Evolutionary conservation across 2,888 invertebrate genomes (phyloP).

Genomic region (Matsumyia berberina): DNA sequence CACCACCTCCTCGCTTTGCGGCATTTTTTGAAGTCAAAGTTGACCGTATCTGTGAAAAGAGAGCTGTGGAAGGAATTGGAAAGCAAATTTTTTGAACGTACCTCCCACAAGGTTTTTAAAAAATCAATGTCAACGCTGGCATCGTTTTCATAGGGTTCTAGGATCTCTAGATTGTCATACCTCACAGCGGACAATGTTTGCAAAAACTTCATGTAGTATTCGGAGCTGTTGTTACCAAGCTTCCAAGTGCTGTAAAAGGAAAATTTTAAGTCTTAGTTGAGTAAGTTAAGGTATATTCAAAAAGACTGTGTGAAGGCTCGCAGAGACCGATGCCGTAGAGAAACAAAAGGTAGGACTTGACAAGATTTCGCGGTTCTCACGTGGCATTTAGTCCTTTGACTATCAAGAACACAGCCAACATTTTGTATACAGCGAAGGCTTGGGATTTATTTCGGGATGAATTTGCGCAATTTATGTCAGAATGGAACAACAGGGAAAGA

Average conservation of each 20-base stretch:
- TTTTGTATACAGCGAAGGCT: no score
- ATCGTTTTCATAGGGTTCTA: slow-evolving; percentile 80
- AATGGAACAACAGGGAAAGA: no score
- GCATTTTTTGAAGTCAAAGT: slow-evolving; percentile 17
- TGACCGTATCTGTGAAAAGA: slow-evolving; percentile 25
- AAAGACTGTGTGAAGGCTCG: no score
- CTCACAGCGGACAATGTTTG: slow-evolving; percentile 77
- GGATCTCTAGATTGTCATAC: slow-evolving; percentile 77
- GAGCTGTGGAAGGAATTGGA: neutral
- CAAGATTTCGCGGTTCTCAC: no score
- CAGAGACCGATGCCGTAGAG: no score
- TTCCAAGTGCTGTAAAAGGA: slow-evolving; percentile 61
- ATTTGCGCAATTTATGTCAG: no score
- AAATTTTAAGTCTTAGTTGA: no score
- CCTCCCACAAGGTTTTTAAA: slow-evolving; percentile 77
- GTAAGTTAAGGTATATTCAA: no score
- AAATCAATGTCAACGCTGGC: slow-evolving; percentile 77
- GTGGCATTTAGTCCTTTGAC: no score
- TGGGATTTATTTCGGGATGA: no score
- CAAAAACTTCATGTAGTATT: slow-evolving; percentile 80
- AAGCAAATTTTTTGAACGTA: slow-evolving; percentile 41
- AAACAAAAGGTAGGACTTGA: no score
- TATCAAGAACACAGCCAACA: no score
- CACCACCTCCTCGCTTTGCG: neutral
- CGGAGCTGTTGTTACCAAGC: slow-evolving; percentile 27